A percentile compares a stretch with the other conserved stretches of the same genome.
Conservation (phyloP, 2,113 vertebrate species). For the Silurus asotus region DNA sequence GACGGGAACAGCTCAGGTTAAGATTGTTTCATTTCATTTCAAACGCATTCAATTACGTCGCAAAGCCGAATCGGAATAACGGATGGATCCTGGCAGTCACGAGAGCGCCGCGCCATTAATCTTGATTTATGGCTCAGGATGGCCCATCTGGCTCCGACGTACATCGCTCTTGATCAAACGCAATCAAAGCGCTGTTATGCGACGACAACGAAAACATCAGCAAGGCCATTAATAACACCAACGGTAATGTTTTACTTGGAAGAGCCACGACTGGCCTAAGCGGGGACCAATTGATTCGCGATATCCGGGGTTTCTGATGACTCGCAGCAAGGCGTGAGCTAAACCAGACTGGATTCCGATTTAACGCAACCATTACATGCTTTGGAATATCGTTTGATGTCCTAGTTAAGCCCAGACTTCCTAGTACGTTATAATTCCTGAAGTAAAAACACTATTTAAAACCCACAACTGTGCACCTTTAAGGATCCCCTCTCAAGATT, state of each 20-base stretch:
- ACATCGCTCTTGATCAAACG: constrained; percentile 51
- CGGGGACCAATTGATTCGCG: background rate
- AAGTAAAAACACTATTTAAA: background rate
- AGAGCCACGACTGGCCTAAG: background rate
- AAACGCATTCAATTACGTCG: constrained; percentile 22
- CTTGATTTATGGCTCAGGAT: constrained; percentile 58
- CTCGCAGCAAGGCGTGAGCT: background rate
- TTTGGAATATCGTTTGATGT: background rate
- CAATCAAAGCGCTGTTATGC: constrained; percentile 50
- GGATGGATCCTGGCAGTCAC: constrained; percentile 52
- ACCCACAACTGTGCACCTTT: background rate
- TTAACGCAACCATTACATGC: background rate
- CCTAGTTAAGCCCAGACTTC: background rate
- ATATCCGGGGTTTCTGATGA: background rate
- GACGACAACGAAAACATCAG: constrained; percentile 42
- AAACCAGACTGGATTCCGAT: background rate
- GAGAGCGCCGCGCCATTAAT: constrained; percentile 50
- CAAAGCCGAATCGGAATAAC: constrained; percentile 53
- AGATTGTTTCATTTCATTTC: constrained; percentile 26
- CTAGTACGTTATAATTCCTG: background rate
- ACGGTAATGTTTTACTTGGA: constrained; percentile 27
- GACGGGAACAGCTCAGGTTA: background rate
- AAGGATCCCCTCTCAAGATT: background rate
- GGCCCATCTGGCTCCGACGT: constrained; percentile 44
- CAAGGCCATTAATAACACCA: constrained; percentile 22